Conservation (phyloP, 2,797 vertebrate species). For the Diglossa cyanea region DNA sequence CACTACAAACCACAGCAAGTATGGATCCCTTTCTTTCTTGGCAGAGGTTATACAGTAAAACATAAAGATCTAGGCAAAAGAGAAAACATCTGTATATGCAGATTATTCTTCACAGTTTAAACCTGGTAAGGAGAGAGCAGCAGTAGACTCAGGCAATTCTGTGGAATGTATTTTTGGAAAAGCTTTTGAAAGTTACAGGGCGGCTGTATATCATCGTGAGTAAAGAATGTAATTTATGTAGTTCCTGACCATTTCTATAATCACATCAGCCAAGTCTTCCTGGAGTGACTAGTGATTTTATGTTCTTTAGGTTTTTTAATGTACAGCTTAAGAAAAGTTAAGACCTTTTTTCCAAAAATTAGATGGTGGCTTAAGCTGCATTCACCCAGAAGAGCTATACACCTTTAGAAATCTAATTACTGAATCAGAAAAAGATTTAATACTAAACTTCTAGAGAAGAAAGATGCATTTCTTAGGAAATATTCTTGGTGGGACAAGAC, state of each 20-base stretch:
- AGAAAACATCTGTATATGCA: slow-evolving; percentile 22
- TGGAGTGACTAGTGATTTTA: slow-evolving; percentile 47
- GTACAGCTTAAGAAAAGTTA: neutral
- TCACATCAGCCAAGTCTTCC: slow-evolving; percentile 31
- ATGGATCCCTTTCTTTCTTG: slow-evolving; percentile 18
- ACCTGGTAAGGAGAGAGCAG: slow-evolving; percentile 29
- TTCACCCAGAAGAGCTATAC: neutral
- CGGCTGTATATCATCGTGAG: slow-evolving; percentile 18
- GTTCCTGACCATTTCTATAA: slow-evolving; percentile 29
- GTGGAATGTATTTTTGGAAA: slow-evolving; percentile 40
- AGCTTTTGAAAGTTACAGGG: slow-evolving; percentile 36
- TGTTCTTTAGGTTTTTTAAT: neutral
- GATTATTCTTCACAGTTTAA: slow-evolving; percentile 44
- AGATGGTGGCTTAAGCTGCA: neutral
- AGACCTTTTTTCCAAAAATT: neutral
- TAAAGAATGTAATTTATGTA: slow-evolving; percentile 42
- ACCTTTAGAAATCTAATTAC: neutral
- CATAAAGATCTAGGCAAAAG: slow-evolving; percentile 17
- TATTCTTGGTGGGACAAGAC: neutral
- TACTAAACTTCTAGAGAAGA: neutral
- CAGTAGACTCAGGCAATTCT: neutral
- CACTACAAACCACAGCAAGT: neutral
- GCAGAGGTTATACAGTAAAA: neutral
- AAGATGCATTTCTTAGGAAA: slow-evolving; percentile 24
- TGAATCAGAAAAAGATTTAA: neutral